phyloP scores from a whole-genome alignment of 2,797 vertebrate genomes.

The Carcharodon carcharias region DNA sequence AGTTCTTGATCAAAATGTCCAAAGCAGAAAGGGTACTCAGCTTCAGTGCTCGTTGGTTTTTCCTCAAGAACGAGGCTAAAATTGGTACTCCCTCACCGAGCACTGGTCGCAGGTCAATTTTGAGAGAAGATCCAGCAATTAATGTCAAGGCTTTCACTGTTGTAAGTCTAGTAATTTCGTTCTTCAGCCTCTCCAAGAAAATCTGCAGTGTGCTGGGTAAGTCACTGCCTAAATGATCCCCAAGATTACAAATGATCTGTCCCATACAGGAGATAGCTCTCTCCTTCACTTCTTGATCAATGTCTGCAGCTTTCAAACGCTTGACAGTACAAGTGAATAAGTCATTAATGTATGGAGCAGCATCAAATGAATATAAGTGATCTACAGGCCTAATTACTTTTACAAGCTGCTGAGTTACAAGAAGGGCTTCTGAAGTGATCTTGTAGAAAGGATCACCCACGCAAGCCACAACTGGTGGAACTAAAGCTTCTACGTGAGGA shows the following conservation, averaged over 20 bases:
- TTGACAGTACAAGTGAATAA: slow-evolving; percentile 92
- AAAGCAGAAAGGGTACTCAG: slow-evolving; percentile 87
- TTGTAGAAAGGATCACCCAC: slow-evolving; percentile 98
- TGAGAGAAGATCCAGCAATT: slow-evolving; percentile 88
- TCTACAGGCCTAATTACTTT: slow-evolving; percentile 94
- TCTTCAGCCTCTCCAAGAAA: slow-evolving; percentile 93
- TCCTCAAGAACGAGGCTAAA: slow-evolving; percentile 93
- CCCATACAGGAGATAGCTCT: slow-evolving; percentile 98
- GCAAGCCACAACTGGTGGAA: slow-evolving; percentile 91
- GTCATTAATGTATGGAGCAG: slow-evolving; percentile 88
- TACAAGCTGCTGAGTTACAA: slow-evolving; percentile 95
- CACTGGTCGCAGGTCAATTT: slow-evolving; percentile 86
- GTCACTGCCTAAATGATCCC: slow-evolving; percentile 84
- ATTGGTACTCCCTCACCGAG: slow-evolving; percentile 93
- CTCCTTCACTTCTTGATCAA: slow-evolving; percentile 98
- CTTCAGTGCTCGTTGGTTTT: slow-evolving; percentile 94
- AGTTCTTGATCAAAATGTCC: slow-evolving; percentile 91
- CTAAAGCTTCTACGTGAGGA: slow-evolving; percentile 89
- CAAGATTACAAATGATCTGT: slow-evolving; percentile 93
- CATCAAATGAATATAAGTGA: slow-evolving; percentile 81
- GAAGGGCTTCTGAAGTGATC: slow-evolving; percentile 95
- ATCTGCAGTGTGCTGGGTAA: slow-evolving; percentile 90
- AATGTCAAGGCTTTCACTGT: slow-evolving; percentile 93
- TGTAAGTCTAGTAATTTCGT: slow-evolving; percentile 93
- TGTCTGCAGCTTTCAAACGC: slow-evolving; percentile 93